Conservation (phyloP, 1,140 invertebrate genomes). For the Hypsibius dujardini region DNA sequence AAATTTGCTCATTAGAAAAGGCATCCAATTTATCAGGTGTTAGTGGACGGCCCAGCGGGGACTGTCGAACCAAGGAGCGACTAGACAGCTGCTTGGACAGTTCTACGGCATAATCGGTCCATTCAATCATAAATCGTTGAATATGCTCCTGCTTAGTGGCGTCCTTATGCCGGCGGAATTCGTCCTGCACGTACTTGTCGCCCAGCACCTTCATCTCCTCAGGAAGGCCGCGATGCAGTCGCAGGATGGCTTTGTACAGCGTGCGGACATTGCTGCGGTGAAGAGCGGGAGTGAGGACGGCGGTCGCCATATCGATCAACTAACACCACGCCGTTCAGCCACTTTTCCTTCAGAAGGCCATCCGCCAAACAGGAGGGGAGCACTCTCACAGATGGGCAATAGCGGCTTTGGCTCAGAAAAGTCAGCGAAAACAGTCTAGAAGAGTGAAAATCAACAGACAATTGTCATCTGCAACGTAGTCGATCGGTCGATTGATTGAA, state of each 20-base stretch:
- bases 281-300: not conserved
- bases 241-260: conserved; percentile 72
- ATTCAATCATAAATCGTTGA: conserved; percentile 61
- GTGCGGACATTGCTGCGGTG: conserved; percentile 50
- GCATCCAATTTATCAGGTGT: not conserved
- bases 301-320: not conserved
- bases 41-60: not conserved
- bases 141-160: conserved; percentile 45
- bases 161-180: conserved; percentile 68
- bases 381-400: too few species aligned
- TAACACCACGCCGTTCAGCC: too few species aligned
- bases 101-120: conserved; percentile 61
- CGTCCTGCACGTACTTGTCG: conserved; percentile 67
- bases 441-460: too few species aligned
- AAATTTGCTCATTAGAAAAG: not conserved
- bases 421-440: too few species aligned
- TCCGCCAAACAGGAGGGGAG: too few species aligned
- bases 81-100: conserved; percentile 46
- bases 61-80: not conserved
- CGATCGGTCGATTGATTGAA: too few species aligned
- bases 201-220: conserved; percentile 43
- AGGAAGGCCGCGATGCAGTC: conserved; percentile 62
- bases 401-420: too few species aligned
- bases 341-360: too few species aligned
- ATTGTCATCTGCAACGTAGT: too few species aligned